Conservation (phyloP, 2,797 vertebrate species). For the Enteromius radiatus region DNA sequence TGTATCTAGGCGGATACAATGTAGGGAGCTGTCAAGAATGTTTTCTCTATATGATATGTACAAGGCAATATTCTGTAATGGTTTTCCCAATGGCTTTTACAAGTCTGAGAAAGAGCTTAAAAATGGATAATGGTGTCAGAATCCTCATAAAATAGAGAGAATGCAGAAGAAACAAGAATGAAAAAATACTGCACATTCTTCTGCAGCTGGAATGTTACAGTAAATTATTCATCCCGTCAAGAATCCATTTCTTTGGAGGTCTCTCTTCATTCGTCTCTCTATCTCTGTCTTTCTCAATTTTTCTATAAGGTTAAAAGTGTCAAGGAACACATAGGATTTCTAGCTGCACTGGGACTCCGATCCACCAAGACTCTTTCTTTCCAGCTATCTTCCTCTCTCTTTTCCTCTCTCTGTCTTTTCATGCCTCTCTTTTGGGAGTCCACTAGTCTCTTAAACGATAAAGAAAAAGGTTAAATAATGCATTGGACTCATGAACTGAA, state of each 20-base stretch:
- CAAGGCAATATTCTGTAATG: constrained; percentile 22
- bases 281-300: constrained; percentile 18
- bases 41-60: constrained; percentile 13
- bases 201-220: constrained; percentile 48
- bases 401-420: neutral
- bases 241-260: constrained; percentile 47
- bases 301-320: constrained; percentile 26
- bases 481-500: neutral
- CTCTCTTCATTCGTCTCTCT: constrained; percentile 33
- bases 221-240: constrained; percentile 59
- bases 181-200: constrained; percentile 42
- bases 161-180: constrained; percentile 25
- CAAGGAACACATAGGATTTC: constrained; percentile 28
- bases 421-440: neutral
- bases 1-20: constrained; percentile 6
- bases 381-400: neutral
- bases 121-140: constrained; percentile 29
- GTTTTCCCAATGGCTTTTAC: constrained; percentile 30
- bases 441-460: neutral
- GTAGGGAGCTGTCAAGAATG: constrained; percentile 3
- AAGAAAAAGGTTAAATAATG: neutral
- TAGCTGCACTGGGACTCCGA: constrained; percentile 14
- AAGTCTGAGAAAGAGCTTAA: constrained; percentile 22
- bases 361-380: neutral
- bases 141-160: constrained; percentile 24